phyloP scores from a whole-genome alignment of 2,797 vertebrate species.

The Trematomus bernacchii region DNA sequence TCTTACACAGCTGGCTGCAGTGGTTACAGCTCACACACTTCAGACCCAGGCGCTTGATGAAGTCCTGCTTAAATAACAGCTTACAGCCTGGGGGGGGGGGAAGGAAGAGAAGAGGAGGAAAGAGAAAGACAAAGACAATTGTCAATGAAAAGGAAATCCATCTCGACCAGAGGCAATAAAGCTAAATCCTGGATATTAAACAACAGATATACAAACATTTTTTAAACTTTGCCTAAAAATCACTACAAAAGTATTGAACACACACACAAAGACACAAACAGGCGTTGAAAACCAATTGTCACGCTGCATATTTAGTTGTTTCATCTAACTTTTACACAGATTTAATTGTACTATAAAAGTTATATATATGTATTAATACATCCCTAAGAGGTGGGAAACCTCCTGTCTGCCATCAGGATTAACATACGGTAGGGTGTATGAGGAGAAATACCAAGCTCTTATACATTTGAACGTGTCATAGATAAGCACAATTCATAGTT shows the following conservation, averaged over 20 bases:
- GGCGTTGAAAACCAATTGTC: neutral
- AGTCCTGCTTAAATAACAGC: constrained; percentile 98
- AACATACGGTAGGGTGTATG: too few relatives aligned
- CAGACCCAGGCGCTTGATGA: constrained; percentile 93
- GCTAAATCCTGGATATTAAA: neutral
- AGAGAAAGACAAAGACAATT: neutral
- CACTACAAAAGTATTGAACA: neutral
- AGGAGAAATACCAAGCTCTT: too few relatives aligned
- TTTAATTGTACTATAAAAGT: too few relatives aligned
- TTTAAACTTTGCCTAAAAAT: neutral
- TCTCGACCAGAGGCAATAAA: too few relatives aligned
- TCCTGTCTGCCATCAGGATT: too few relatives aligned
- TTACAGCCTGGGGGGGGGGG: constrained; percentile 90
- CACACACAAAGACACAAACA: neutral
- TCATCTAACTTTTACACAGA: too few relatives aligned
- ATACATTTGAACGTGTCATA: too few relatives aligned
- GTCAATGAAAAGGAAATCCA: neutral
- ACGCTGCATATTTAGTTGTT: too few relatives aligned
- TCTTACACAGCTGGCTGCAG: constrained; percentile 97
- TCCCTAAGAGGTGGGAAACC: too few relatives aligned
- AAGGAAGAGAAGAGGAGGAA: neutral
- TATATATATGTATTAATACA: too few relatives aligned
- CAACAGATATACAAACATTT: neutral
- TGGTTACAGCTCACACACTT: constrained; percentile 99
- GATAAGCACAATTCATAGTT: too few relatives aligned